Percentiles rank a stretch among this genome's conserved stretches.
phyloP scores from a whole-genome alignment of 2,113 vertebrate genomes.

The Saimiri boliviensis region DNA sequence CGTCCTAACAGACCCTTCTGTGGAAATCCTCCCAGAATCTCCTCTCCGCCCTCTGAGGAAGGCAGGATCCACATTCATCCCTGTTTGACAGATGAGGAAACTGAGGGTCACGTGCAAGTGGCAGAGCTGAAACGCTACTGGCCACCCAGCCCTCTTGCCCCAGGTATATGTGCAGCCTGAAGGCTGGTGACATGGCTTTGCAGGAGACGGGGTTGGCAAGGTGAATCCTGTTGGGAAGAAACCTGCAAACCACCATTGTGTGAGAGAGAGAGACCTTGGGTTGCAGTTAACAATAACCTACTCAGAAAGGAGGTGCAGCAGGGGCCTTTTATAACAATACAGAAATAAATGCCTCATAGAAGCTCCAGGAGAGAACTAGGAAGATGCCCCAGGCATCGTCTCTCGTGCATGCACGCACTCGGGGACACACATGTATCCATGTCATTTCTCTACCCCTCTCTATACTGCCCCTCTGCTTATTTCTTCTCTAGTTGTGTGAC shows the following conservation, averaged over 20 bases:
- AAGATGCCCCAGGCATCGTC: neutral
- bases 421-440: neutral
- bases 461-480: neutral
- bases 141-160: neutral
- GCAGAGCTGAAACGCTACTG: neutral
- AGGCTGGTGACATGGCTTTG: too few relatives aligned
- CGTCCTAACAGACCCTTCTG: neutral
- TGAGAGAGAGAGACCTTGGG: neutral
- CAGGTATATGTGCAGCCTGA: neutral
- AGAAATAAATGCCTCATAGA: neutral
- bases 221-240: neutral
- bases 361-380: neutral
- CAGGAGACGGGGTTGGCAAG: neutral
- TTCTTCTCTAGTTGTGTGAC: neutral
- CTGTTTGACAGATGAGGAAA: neutral
- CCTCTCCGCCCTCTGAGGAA: neutral
- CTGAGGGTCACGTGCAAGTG: rapidly evolving
- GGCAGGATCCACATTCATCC: neutral
- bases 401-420: too few relatives aligned
- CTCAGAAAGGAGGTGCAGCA: neutral
- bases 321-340: neutral
- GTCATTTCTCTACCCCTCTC: neutral
- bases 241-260: neutral
- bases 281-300: neutral
- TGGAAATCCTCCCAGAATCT: neutral